These are phyloP conservation scores for Trogon melanurus DNA, from an alignment of 2,113 vertebrate species.

Conservation along the genomic window DNA sequence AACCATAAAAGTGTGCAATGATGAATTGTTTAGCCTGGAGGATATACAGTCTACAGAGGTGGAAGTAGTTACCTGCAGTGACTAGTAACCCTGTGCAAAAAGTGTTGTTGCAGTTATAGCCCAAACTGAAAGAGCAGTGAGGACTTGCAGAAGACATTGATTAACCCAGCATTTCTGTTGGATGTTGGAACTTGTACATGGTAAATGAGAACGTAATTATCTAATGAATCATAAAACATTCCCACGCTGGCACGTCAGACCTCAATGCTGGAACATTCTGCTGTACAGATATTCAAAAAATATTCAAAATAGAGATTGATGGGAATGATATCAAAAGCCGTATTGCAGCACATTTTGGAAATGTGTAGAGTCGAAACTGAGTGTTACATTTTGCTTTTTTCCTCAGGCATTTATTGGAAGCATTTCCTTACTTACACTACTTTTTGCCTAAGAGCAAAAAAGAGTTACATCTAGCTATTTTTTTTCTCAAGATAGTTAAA, in stretches of 20 bases:
- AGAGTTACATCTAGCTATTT: not conserved
- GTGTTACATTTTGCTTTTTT: not conserved
- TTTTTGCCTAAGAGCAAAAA: not conserved
- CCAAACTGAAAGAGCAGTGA: not conserved
- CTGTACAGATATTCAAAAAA: not conserved
- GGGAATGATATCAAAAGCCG: not conserved
- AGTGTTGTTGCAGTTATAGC: not conserved
- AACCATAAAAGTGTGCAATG: not conserved
- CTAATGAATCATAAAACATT: slow-evolving; percentile 1
- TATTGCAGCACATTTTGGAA: not conserved
- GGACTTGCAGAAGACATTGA: not conserved
- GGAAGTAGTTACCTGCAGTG: not conserved
- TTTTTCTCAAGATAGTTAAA: not conserved
- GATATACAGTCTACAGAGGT: not conserved
- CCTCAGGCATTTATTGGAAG: not conserved
- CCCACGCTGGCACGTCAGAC: not conserved
- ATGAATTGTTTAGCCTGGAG: not conserved
- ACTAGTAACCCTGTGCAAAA: not conserved
- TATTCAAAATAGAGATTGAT: not conserved
- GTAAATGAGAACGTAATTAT: not conserved
- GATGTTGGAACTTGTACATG: not conserved
- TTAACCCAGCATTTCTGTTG: not conserved
- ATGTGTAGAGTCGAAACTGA: not conserved
- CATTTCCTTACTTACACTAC: not conserved
- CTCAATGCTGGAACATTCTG: not conserved